Evolutionary conservation across 2,797 vertebrate genomes (phyloP).

Genomic region (Pangasius sanitwongsei): DNA sequence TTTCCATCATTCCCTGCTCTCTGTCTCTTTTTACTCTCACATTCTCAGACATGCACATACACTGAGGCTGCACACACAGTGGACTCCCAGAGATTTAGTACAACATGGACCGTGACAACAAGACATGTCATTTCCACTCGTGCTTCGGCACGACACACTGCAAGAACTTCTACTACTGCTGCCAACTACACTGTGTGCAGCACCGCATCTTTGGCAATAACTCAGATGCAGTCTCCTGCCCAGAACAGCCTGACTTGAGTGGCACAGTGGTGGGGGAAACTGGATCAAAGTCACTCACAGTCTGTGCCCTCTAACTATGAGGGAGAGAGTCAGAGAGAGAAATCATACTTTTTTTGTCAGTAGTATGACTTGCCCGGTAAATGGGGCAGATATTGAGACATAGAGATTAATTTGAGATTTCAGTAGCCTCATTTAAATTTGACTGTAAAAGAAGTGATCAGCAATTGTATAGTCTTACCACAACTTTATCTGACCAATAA

Average conservation of each 20-base stretch:
- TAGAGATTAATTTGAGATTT: constrained; percentile 5
- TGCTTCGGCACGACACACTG: constrained; percentile 78
- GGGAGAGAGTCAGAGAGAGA: constrained; percentile 37
- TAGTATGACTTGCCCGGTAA: constrained; percentile 16
- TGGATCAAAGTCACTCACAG: constrained; percentile 61
- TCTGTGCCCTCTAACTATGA: constrained; percentile 56
- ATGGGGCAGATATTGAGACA: constrained; percentile 15
- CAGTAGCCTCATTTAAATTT: not conserved
- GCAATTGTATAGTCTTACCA: not conserved
- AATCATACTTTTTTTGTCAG: constrained; percentile 35
- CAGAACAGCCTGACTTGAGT: constrained; percentile 56
- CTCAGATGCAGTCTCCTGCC: constrained; percentile 69
- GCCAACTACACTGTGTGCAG: constrained; percentile 75
- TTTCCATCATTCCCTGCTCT: constrained; percentile 32
- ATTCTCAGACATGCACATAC: constrained; percentile 62
- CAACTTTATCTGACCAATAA: constrained; percentile 2
- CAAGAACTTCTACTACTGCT: constrained; percentile 79
- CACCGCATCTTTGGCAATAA: constrained; percentile 73
- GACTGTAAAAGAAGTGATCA: constrained; percentile 18
- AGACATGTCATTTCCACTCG: constrained; percentile 81
- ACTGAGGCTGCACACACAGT: constrained; percentile 67
- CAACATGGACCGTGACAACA: constrained; percentile 78
- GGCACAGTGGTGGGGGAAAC: constrained; percentile 56
- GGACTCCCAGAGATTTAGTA: constrained; percentile 71
- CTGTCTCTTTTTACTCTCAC: constrained; percentile 41